These are phyloP conservation scores for Pelusios castaneus DNA, from an alignment of 2,113 vertebrate genomes.

Conservation along the genomic window DNA sequence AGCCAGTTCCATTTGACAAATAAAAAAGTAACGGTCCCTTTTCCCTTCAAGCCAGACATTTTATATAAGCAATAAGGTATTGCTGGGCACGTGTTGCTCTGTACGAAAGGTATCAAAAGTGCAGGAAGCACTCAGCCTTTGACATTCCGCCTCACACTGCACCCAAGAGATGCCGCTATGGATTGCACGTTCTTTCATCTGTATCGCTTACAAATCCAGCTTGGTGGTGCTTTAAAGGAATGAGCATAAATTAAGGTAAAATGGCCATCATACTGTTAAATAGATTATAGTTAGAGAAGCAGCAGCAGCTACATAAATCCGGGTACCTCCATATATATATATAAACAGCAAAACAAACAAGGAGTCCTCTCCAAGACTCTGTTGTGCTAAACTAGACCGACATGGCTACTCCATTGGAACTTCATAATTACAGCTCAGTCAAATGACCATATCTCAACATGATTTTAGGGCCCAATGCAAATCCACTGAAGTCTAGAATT, in stretches of 20 bases:
- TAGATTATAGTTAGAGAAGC: background rate
- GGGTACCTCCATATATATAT: accelerated
- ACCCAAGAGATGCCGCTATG: background rate
- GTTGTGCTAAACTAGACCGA: too few relatives aligned
- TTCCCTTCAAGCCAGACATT: background rate
- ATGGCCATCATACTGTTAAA: background rate
- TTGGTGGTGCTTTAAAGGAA: background rate
- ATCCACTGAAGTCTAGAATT: constrained; percentile 11
- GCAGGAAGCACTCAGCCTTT: background rate
- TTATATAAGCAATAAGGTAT: background rate
- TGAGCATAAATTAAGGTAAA: background rate
- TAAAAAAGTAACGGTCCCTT: background rate
- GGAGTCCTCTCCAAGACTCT: too few relatives aligned
- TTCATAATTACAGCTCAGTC: accelerated
- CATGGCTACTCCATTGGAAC: too few relatives aligned
- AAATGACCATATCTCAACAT: background rate
- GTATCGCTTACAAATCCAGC: background rate
- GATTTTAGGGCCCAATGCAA: background rate
- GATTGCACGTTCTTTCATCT: background rate
- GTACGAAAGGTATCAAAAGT: background rate
- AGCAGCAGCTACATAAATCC: background rate
- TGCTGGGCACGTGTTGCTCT: background rate
- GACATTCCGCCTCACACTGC: background rate
- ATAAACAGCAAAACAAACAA: too few relatives aligned
- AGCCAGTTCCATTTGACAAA: background rate